Evolutionary conservation across 1,140 invertebrate genomes (phyloP), one percentile per base, ranked within the genome.

Genomic region (Ceratitis capitata): DNA sequence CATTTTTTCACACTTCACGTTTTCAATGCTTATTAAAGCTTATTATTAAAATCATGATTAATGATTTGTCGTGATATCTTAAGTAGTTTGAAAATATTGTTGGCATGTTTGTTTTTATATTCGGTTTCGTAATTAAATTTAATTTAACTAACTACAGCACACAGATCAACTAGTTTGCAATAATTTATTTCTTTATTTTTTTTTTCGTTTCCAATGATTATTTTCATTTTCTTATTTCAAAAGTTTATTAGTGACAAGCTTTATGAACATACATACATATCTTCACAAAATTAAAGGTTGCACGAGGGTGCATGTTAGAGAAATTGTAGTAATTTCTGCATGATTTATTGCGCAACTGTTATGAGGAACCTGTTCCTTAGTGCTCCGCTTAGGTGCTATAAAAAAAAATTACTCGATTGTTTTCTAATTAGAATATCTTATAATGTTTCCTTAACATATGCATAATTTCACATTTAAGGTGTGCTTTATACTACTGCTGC

Each of bases 1-100:
- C 12, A 64, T 69, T 69, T 69, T 69, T 69, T 69, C 32, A 32
- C 61, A 69, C 29, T 69, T 69, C 61, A 69, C 61, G 32, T 29
- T 6, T 58, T 58, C 56, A 58, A 19, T 58, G 10, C 14, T 35
- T 56, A n/a, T n/a, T n/a, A 56, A 56, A 35, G 39, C 61, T 69
- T 69, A 69, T 69, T 69, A 39, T 19, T n/a, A 69, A 35, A 35
- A 69, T 6, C n/a, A 16, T 69, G 32, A 69, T n/a, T 69, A 39
- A 69, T 69, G 61, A 5, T 0, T 69, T 39, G 32, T 69, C 61
- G 61, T 69, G 32, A n/a, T 39, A 32, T 1, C 29, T 69, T 7
- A 0, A 69, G 12, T 29, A 1, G 29, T 35, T 29, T 69, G 61
- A 2, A 69, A 39, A 35, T n/a, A 19, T 35, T 39, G 32, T 16